A percentile compares a stretch with the other conserved stretches of the same genome.
These are phyloP conservation scores for Cepphus grylle DNA, from an alignment of 2,113 vertebrate genomes.

Conservation along the genomic window DNA sequence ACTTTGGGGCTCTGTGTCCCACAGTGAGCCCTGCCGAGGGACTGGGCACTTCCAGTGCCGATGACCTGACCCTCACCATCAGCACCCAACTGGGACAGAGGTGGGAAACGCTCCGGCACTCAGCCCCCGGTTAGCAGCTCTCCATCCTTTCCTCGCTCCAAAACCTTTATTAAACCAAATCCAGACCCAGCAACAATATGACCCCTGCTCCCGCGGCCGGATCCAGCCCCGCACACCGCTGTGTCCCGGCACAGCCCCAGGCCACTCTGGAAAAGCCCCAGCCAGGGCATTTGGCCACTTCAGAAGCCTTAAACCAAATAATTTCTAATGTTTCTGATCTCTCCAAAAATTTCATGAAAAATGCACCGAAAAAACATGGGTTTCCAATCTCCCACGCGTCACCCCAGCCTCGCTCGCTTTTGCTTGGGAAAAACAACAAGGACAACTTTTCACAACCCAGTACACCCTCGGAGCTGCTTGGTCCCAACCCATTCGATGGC, in stretches of 20 bases:
- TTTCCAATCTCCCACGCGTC: not conserved
- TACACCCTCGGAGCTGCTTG: not conserved
- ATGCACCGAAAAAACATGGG: not conserved
- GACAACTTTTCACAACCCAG: not conserved
- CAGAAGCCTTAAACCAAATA: not conserved
- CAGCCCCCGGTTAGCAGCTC: not conserved
- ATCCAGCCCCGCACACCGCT: fast-evolving
- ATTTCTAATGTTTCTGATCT: not conserved
- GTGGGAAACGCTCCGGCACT: not conserved
- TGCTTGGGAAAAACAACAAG: not conserved
- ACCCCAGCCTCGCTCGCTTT: fast-evolving
- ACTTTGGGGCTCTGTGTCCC: not conserved
- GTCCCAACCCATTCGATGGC: not conserved
- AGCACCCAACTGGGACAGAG: not conserved
- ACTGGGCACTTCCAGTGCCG: fast-evolving
- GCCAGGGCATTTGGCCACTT: not conserved
- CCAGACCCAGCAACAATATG: too few species aligned
- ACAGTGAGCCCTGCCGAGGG: not conserved
- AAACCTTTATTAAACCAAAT: not conserved
- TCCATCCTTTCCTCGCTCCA: not conserved
- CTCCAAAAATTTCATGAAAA: not conserved
- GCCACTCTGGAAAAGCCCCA: not conserved
- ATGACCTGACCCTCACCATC: not conserved
- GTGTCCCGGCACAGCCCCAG: not conserved
- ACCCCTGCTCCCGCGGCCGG: not conserved